phyloP scores from a whole-genome alignment of 2,797 vertebrate genomes.

The Darevskia nairensis region DNA sequence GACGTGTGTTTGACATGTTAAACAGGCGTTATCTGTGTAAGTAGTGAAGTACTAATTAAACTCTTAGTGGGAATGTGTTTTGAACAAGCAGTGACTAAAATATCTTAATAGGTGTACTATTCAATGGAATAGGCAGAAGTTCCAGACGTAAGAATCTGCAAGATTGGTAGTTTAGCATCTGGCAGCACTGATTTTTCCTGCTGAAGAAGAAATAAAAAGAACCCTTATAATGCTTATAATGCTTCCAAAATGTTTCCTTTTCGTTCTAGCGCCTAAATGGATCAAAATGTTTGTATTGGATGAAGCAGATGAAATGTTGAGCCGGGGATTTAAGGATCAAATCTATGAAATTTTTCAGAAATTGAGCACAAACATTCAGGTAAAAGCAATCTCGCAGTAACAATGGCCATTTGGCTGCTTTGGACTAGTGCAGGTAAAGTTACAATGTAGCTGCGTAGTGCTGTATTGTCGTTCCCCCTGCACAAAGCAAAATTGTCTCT shows the following conservation, averaged over 20 bases:
- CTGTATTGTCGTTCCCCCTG: constrained; percentile 86
- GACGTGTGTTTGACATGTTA: constrained; percentile 96
- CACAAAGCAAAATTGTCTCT: constrained; percentile 76
- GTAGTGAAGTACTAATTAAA: constrained; percentile 59
- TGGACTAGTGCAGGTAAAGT: constrained; percentile 70
- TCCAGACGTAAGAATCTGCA: too few species aligned
- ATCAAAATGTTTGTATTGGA: constrained; percentile 99
- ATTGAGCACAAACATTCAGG: constrained; percentile 96
- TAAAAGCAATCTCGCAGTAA: constrained; percentile 53
- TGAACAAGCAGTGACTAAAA: neutral
- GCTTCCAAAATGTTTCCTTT: neutral
- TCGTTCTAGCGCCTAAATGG: constrained; percentile 87
- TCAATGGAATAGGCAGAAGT: too few species aligned
- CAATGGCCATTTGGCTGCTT: neutral
- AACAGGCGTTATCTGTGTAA: constrained; percentile 93
- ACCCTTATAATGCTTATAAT: neutral
- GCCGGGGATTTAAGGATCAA: constrained; percentile 99
- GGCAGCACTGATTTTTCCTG: neutral
- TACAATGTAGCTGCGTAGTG: constrained; percentile 76
- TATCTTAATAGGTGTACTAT: neutral
- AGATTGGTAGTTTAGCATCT: neutral
- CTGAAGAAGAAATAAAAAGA: neutral
- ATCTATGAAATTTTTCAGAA: constrained; percentile 99
- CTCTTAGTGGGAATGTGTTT: neutral
- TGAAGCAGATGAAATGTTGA: constrained; percentile 99